Evolutionary conservation across 2,113 vertebrate species (phyloP).

Genomic region (Heterochromis multidens): DNA sequence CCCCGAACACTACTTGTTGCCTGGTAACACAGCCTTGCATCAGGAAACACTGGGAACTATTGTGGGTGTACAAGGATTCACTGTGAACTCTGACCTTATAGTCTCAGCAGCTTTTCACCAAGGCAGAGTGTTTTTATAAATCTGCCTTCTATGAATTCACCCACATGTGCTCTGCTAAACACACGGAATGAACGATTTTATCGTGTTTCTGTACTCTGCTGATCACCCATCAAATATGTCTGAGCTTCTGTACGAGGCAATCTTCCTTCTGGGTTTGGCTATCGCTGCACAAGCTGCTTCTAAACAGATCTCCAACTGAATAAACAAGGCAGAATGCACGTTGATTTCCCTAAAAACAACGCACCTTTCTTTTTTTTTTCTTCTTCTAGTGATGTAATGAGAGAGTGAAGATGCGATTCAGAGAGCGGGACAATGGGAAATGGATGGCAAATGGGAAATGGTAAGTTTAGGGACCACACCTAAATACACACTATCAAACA

Average conservation of each 20-base stretch:
- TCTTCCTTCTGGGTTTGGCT: not conserved
- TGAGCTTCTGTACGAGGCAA: not conserved
- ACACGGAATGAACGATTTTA: not conserved
- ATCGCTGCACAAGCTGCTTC: not conserved
- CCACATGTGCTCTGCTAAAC: not conserved
- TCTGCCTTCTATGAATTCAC: slow-evolving; percentile 6
- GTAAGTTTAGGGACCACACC: slow-evolving; percentile 27
- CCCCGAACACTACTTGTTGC: slow-evolving; percentile 35
- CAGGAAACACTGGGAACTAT: slow-evolving; percentile 27
- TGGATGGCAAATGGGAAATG: slow-evolving; percentile 19
- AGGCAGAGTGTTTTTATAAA: slow-evolving; percentile 29
- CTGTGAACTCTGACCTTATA: slow-evolving; percentile 33
- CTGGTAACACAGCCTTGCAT: slow-evolving; percentile 47
- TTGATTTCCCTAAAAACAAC: not conserved
- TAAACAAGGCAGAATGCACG: not conserved
- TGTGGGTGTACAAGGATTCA: slow-evolving; percentile 45
- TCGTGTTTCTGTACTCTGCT: not conserved
- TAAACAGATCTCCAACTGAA: not conserved
- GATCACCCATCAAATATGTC: not conserved
- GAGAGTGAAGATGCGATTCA: not conserved
- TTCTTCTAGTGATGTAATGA: slow-evolving; percentile 17
- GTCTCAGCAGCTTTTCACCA: slow-evolving; percentile 33
- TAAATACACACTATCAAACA: not conserved
- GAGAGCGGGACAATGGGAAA: slow-evolving; percentile 6
- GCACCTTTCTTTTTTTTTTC: not conserved